Base-by-base conservation (phyloP, 2,113 vertebrate genomes). In the Rhegmatorhina hoffmannsi region DNA sequence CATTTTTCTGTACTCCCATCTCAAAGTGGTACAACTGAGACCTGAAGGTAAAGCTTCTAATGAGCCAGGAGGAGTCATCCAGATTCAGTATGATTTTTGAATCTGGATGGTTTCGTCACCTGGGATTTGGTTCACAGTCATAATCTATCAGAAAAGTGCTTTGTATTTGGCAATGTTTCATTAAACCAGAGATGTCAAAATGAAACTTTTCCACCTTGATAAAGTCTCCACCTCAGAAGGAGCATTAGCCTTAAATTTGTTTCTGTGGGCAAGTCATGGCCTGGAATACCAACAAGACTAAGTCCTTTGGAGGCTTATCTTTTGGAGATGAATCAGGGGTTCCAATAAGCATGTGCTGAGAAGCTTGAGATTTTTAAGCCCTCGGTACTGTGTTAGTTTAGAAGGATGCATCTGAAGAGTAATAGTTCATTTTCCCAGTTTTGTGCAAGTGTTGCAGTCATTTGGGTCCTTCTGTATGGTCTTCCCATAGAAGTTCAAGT, bases 331-430 rank as follows among this genome's bases (percentile, higher is more conserved):
- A 44, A 1, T 72, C 23, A 40, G 29, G 20, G 26, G 40, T 76
- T 17, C 4, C 23, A 69, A 31, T 3, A 76, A 8, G 16, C 1
- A 3, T 15, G 5, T 19, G 14, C 9, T 62, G 47, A 82, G 20
- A 36, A 25, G 3, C 6, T 8, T 0, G 33, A 10, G 1, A 29
- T 16, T 78, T 83, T 68, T 31, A 80, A 76, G 33, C 8, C 2
- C 72, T 15, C 0, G 0, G 10, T 46, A 18, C 1, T 33, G 2
- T 58, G 18, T 21, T 69, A 60, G 26, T 76, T 76, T 25, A 49
- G 10, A 80, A 29, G 19, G 8, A 36, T 50, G 13, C 11, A 23
- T 52, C 46, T 58, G 5, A 62, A 26, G 13, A 90, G 8, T 25
- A 46, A 72, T 59, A 7, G 2, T 60, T 68, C 6, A 24, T 84